A percentile compares a stretch with the other conserved stretches of the same genome.
phyloP scores from a whole-genome alignment of 2,888 invertebrate genomes.

The Oscheius myriophilus region DNA sequence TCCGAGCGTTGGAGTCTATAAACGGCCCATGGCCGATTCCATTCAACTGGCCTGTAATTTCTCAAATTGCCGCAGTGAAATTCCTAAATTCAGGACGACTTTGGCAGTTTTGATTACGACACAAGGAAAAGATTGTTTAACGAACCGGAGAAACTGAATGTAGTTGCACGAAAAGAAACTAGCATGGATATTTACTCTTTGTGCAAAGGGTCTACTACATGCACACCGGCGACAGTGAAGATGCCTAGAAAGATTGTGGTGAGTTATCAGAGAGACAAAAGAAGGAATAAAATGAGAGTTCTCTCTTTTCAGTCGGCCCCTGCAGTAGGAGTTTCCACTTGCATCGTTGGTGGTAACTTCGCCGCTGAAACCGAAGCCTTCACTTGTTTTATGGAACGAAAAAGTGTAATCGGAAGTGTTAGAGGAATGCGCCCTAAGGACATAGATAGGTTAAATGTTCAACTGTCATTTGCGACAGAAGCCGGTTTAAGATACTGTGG shows the following conservation, averaged over 20 bases:
- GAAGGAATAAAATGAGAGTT: too few species aligned
- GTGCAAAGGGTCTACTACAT: neutral
- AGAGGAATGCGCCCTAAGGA: neutral
- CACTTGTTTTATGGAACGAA: constrained; percentile 17
- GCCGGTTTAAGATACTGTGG: constrained; percentile 10
- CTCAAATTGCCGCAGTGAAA: neutral
- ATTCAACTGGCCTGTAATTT: constrained; percentile 21
- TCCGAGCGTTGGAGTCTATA: constrained; percentile 7
- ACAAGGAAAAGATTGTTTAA: neutral
- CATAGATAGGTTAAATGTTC: constrained; percentile 5
- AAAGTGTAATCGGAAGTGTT: neutral
- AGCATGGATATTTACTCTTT: neutral
- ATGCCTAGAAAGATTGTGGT: constrained; percentile 18
- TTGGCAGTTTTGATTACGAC: constrained; percentile 1
- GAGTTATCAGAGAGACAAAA: neutral
- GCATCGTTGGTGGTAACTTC: constrained; percentile 14
- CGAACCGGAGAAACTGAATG: neutral
- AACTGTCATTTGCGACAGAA: neutral
- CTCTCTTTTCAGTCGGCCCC: constrained; percentile 4
- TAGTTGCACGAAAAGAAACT: neutral
- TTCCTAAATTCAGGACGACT: neutral
- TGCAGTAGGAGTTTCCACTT: neutral
- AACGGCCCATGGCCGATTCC: constrained; percentile 24
- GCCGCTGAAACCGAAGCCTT: constrained; percentile 14
- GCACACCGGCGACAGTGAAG: constrained; percentile 1